These are phyloP conservation scores for Scortum barcoo DNA, from an alignment of 2,113 vertebrate species.

Conservation along the genomic window DNA sequence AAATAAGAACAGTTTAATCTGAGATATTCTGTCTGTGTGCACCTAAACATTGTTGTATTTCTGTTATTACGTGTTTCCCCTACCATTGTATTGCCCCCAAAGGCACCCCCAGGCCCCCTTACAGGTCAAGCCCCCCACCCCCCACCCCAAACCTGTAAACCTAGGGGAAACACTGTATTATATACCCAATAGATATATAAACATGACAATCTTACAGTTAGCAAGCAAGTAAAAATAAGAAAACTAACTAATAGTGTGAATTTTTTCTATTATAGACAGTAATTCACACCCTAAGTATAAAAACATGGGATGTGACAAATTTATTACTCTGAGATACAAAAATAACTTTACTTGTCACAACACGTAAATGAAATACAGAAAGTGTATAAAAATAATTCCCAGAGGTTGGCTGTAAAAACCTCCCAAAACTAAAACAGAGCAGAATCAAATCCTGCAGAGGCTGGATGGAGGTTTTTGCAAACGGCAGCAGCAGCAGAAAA, in stretches of 20 bases:
- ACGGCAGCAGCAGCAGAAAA: slow-evolving; percentile 46
- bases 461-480: slow-evolving; percentile 29
- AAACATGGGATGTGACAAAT: neutral
- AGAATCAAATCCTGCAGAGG: slow-evolving; percentile 2
- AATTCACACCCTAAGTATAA: neutral
- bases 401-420: neutral
- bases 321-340: neutral
- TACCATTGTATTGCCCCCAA: too few relatives aligned
- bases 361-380: neutral
- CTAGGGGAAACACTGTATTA: too few relatives aligned
- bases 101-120: too few relatives aligned
- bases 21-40: neutral
- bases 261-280: neutral
- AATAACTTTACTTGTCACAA: neutral
- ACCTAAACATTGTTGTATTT: neutral
- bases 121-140: too few relatives aligned
- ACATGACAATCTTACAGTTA: too few relatives aligned
- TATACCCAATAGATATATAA: too few relatives aligned
- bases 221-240: too few relatives aligned
- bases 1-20: neutral
- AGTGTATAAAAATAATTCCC: neutral
- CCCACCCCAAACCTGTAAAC: too few relatives aligned
- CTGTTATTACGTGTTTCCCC: too few relatives aligned
- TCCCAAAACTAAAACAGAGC: slow-evolving; percentile 1
- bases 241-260: neutral